Conservation (phyloP, 2,888 invertebrate genomes). For the Villa cingulata region DNA sequence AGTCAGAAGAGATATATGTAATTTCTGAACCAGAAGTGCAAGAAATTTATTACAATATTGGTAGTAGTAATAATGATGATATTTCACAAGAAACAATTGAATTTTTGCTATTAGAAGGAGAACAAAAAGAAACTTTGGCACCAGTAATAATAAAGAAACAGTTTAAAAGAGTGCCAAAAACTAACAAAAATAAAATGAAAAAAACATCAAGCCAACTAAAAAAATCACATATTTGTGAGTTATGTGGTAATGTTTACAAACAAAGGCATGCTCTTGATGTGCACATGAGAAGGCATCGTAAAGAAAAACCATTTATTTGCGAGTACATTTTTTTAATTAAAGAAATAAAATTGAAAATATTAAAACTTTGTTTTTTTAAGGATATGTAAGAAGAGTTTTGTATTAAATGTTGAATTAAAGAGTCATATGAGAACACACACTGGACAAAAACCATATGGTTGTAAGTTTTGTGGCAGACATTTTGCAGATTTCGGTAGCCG, state of each 20-base stretch:
- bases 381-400: slow-evolving; percentile 32
- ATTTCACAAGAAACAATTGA: no score
- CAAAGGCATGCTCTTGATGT: slow-evolving; percentile 31
- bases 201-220: no score
- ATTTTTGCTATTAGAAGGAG: no score
- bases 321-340: slow-evolving; percentile 22
- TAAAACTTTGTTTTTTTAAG: slow-evolving; percentile 15
- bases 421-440: slow-evolving; percentile 36
- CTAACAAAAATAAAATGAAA: not conserved
- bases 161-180: not conserved
- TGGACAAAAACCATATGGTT: slow-evolving; percentile 33
- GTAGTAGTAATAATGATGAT: no score
- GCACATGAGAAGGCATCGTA: slow-evolving; percentile 33
- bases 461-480: slow-evolving; percentile 31
- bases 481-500: slow-evolving; percentile 35
- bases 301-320: slow-evolving; percentile 33
- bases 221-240: slow-evolving; percentile 25
- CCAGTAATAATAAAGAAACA: slow-evolving; percentile 1
- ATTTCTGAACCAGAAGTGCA: no score
- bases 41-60: no score
- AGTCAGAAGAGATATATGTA: no score
- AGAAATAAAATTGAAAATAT: not conserved
- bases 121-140: slow-evolving; percentile 1
- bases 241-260: slow-evolving; percentile 34
- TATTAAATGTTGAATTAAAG: slow-evolving; percentile 32